Conservation (phyloP, 2,113 vertebrate species). For the Malurus cyaneus region DNA sequence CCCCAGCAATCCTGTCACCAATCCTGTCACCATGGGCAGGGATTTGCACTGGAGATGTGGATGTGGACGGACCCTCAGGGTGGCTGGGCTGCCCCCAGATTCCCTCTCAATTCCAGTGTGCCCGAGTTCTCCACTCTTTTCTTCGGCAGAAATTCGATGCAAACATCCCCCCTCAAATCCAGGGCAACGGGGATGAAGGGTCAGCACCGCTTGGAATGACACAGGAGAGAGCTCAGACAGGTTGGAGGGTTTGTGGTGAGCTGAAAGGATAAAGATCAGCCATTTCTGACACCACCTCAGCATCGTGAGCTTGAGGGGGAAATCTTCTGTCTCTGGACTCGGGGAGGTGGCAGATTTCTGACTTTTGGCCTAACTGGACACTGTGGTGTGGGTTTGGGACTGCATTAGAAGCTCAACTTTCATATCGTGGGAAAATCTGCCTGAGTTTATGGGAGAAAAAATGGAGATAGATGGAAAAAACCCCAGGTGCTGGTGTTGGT, state of each 20-base stretch:
- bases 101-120: not conserved
- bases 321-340: not conserved
- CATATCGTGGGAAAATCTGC: not conserved
- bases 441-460: not conserved
- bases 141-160: not conserved
- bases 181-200: not conserved
- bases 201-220: fast-evolving
- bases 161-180: not conserved
- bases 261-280: not conserved
- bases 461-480: not conserved
- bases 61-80: not conserved
- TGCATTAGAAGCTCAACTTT: not conserved
- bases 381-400: not conserved
- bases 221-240: not conserved
- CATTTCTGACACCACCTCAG: not conserved
- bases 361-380: not conserved
- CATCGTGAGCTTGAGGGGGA: fast-evolving
- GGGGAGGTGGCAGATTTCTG: not conserved
- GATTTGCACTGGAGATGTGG: fast-evolving
- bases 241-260: not conserved
- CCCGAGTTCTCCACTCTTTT: not conserved
- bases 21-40: not conserved
- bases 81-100: not conserved
- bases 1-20: not conserved
- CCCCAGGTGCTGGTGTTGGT: fast-evolving